These are phyloP conservation scores for Loris lydekkerianus DNA, from an alignment of 2,797 vertebrate species.

Conservation along the genomic window DNA sequence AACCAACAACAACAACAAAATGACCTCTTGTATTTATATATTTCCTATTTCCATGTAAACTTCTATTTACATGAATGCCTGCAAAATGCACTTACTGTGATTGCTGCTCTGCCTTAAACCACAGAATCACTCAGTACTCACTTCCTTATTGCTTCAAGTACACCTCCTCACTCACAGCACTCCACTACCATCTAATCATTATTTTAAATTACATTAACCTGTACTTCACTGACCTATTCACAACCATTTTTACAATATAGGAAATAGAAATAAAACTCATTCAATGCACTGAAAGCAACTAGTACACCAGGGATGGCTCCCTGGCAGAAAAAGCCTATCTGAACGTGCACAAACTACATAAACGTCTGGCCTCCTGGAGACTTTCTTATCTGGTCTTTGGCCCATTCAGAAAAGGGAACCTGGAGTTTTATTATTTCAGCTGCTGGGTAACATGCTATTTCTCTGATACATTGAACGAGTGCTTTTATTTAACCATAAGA, in stretches of 20 bases:
- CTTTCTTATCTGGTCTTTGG: constrained; percentile 19
- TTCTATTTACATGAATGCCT: neutral
- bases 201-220: neutral
- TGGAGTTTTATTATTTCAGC: constrained; percentile 57
- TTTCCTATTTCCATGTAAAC: constrained; percentile 51
- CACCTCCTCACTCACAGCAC: neutral
- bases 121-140: neutral
- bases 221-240: neutral
- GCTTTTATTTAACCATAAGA: constrained; percentile 46
- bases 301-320: neutral
- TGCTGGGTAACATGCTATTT: neutral
- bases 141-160: neutral
- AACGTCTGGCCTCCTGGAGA: constrained; percentile 52
- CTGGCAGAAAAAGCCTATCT: neutral
- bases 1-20: constrained; percentile 4
- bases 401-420: constrained; percentile 50
- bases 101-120: constrained; percentile 5
- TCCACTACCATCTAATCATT: neutral
- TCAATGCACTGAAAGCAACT: neutral
- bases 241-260: constrained; percentile 27
- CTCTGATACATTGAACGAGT: neutral
- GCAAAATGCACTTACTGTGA: constrained; percentile 3
- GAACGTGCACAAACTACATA: neutral
- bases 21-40: neutral
- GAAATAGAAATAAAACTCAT: constrained; percentile 48